Percentiles rank a stretch among this genome's conserved stretches.
These are phyloP conservation scores for Rhopalosiphum nymphaeae DNA, from an alignment of 2,888 invertebrate species.

Conservation along the genomic window DNA sequence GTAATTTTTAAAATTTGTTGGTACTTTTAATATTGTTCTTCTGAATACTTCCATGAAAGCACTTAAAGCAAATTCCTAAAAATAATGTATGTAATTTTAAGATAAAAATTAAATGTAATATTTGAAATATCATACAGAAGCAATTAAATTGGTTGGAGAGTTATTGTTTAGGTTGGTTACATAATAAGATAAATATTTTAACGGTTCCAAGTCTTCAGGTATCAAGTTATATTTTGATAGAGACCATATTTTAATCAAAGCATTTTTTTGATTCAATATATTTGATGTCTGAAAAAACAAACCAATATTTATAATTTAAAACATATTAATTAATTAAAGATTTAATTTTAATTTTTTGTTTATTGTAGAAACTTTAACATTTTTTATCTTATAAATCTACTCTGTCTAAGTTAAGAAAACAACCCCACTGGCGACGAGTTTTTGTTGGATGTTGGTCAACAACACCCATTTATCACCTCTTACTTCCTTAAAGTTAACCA, in stretches of 20 bases:
- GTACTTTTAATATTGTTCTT: slow-evolving; percentile 1
- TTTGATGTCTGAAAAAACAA: slow-evolving; percentile 21
- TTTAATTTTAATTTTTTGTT: background rate
- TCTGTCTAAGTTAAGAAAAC: too few relatives aligned
- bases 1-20: background rate
- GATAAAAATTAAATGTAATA: background rate
- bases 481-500: too few relatives aligned
- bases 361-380: background rate
- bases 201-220: slow-evolving; percentile 49
- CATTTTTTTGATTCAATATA: slow-evolving; percentile 14
- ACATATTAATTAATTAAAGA: background rate
- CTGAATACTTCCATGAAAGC: slow-evolving; percentile 53
- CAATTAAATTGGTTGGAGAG: slow-evolving; percentile 15
- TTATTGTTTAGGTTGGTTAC: slow-evolving; percentile 29
- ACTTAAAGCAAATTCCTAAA: slow-evolving; percentile 43
- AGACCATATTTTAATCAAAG: slow-evolving; percentile 55
- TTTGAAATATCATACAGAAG: slow-evolving; percentile 51
- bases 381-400: background rate
- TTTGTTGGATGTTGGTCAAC: too few relatives aligned
- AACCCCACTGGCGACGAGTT: too few relatives aligned
- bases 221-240: slow-evolving; percentile 47
- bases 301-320: background rate
- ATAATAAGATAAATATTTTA: slow-evolving; percentile 58
- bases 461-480: too few relatives aligned
- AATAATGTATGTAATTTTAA: background rate